Evolutionary conservation across 1,140 invertebrate species (phyloP), one percentile per base, ranked within the genome.

Genomic region (Hesperophylax magnus): DNA sequence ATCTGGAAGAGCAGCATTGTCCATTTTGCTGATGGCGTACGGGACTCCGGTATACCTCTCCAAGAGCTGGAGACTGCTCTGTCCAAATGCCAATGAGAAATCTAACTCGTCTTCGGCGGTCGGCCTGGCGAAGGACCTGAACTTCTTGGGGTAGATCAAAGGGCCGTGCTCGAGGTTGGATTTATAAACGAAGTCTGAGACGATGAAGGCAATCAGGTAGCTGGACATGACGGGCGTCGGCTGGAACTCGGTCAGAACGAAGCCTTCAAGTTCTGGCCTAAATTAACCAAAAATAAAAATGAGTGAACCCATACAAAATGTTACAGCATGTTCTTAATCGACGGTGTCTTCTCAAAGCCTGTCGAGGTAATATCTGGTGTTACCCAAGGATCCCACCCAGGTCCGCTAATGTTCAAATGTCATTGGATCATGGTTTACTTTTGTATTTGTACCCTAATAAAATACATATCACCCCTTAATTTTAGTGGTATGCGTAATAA

Each of bases 211-310:
- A 0, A 97, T 89, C 15, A 97, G 88, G 86, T 97, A 97, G 0
- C 95, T 96, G 0, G 95, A 95, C 95, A 97, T 97, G 5, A 92
- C 91, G 2, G 94, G 92, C 0, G 94, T 93, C 77, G 91, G 34
- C 34, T 39, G 34, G 34, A 39, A 39, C 34, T 94, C 72, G 92
- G 90, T 17, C 93, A 85, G 85, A 94, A 97, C 17, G 4, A 56
- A 58, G 71, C 76, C 9, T 20, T 58, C 54, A 20, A 18, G 3
- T n/a, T 20, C 8, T n/a, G 17, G 20, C 17, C 20, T 58, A 8
- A n/a, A 18, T 20, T 58, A 5, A 11, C 6, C 4, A 39, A 9
- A 39, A 39, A 39, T 7, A 39, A 7, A 39, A 7, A 39, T 39
- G 4, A 39, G 27, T 39, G 3, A 39, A 9, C 34, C 5, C 34